Evolutionary conservation across 2,797 vertebrate genomes (phyloP), one percentile per base, ranked within the genome.

Genomic region (Esox lucius): DNA sequence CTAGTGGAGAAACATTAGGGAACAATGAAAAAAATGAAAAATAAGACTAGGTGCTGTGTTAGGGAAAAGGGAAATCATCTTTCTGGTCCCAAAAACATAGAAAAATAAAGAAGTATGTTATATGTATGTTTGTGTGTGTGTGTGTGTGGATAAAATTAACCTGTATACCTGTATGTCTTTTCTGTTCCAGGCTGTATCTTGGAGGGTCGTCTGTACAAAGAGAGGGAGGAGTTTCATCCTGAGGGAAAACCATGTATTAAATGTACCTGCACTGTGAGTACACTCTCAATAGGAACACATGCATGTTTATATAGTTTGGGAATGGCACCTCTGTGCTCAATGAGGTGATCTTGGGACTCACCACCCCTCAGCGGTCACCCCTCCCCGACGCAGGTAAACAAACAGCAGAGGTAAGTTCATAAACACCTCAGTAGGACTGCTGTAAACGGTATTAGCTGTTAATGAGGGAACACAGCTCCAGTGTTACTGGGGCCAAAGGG

Each of bases 201-300:
- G 78, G 97, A 97, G 91, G 97, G 96, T 13, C 94, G 89, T 59
- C 93, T 96, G 76, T 96, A 97, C 91, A 94, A 88, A 85, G 97
- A 99, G 91, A 95, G 93, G 80, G 95, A 98, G 83, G 95, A 97
- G 86, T 98, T 99, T 88, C 94, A 92, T 79, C 97, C 96, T 1
- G 96, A 98, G 88, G 95, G 94, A 62, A 94, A 95, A 87, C 94
- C 95, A 74, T 99, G 98, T 84, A 95, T 94, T 89, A 96, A 89
- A 86, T 98, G 97, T 82, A 94, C 92, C 77, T 99, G 98, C 90
- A 91, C 95, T 51, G 98, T 99, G 91, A 98, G 98, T 95, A 90
- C 11, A 16, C 8, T 19, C 19, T 53, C 26, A 13, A 39, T 15
- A 39, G 22, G 39, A 3, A 3, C 3, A 19, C 35, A 13, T 66